Evolutionary conservation across 2,888 invertebrate genomes (phyloP), one percentile per base, ranked within the genome.

Genomic region (Ophion costatus): DNA sequence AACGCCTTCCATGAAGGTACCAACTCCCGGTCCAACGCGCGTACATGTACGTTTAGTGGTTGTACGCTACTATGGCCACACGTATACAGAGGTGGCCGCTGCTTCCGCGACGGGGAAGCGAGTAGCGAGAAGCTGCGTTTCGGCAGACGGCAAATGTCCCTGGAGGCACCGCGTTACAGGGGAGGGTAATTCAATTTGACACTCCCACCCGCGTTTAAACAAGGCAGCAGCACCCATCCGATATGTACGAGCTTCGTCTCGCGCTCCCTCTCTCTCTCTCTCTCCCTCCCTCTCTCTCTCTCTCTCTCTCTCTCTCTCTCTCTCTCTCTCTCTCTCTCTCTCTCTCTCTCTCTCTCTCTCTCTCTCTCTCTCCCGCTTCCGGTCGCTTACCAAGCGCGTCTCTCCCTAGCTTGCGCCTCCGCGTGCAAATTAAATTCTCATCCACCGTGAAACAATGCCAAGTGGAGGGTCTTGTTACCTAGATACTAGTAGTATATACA

Each of bases 161-260:
- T 88, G 88, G 91, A 89, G 91, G 86, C 89, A 83, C 29, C 86
- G 90, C 86, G 90, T 89, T 90, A 81, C 74, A 80, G 84, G 88
- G 87, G 91, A 90, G 90, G 92, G 91, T 93, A 93, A 93, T 93
- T 93, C 93, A 93, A 93, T 93, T 93, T 93, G 93, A 93, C 93
- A 93, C 93, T 92, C 92, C 92, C 91, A 91, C 92, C 92, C 92
- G 91, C 90, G 91, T 91, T 92, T 92, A 92, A 92, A 92, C 92
- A 92, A 92, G 91, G 89, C 90, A 92, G 89, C 90, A 92, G 91
- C 91, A 91, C 90, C 91, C 90, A 91, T 89, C 89, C 89, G 88
- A 89, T 80, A 86, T 74, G 79, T 84, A 64, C 79, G 67, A 74
- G 81, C 3, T 38, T 29, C 87, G 77, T 75, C 81, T 81, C 78